Percentiles rank a stretch among this genome's conserved stretches.
phyloP scores from a whole-genome alignment of 2,113 vertebrate genomes.

The Malurus cyaneus region DNA sequence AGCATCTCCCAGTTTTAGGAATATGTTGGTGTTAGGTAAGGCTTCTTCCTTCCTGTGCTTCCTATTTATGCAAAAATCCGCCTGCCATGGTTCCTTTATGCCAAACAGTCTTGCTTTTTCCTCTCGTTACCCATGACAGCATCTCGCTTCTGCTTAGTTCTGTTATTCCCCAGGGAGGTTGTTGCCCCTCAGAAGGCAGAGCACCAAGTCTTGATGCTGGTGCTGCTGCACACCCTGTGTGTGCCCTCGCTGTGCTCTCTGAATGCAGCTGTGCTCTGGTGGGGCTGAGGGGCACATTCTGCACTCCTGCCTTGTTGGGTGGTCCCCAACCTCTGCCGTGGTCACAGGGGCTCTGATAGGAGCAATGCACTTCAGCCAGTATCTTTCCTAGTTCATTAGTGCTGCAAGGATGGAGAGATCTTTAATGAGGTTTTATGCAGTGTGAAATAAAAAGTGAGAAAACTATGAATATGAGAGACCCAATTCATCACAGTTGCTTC shows the following conservation, averaged over 20 bases:
- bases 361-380: background rate
- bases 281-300: background rate
- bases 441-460: background rate
- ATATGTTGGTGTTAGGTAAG: background rate
- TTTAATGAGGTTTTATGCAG: background rate
- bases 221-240: background rate
- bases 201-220: background rate
- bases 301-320: background rate
- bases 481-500: background rate
- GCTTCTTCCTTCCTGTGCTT: background rate
- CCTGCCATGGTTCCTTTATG: background rate
- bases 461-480: background rate
- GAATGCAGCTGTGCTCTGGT: background rate
- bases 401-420: background rate
- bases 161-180: background rate
- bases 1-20: background rate
- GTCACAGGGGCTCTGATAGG: background rate
- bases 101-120: background rate
- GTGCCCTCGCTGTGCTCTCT: background rate
- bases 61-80: background rate
- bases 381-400: background rate
- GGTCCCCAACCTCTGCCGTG: background rate
- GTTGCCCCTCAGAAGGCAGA: background rate
- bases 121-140: background rate
- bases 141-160: background rate